A percentile compares a stretch with the other conserved stretches of the same genome.
Evolutionary conservation across 2,888 invertebrate species (phyloP).

Genomic region (Chalcis sispes): DNA sequence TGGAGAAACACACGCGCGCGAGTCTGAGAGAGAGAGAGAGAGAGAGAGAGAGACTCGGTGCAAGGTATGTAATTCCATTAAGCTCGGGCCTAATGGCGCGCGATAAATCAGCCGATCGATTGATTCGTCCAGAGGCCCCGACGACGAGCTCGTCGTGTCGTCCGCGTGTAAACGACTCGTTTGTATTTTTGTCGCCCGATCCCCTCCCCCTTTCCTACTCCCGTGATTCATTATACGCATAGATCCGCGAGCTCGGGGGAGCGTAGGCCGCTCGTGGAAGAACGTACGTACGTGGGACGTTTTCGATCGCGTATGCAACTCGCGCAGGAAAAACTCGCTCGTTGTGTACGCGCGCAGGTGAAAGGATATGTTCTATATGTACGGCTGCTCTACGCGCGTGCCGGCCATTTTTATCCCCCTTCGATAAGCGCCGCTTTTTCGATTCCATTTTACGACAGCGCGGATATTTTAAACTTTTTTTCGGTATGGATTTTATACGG

Average conservation of each 20-base stretch:
- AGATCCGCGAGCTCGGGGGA: too few relatives aligned
- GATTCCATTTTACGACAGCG: too few relatives aligned
- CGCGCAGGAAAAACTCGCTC: too few relatives aligned
- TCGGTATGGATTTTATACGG: too few relatives aligned
- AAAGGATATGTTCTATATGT: slow-evolving; percentile 4
- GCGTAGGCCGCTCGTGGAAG: background rate
- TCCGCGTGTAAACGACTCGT: slow-evolving; percentile 6
- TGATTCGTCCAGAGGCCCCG: slow-evolving; percentile 23
- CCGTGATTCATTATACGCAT: slow-evolving; percentile 41
- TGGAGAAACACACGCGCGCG: background rate
- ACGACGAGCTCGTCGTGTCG: background rate
- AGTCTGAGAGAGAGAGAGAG: too few relatives aligned
- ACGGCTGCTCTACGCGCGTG: too few relatives aligned
- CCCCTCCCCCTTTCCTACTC: too few relatives aligned
- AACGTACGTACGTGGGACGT: background rate
- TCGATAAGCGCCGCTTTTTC: too few relatives aligned
- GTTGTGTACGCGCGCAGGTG: background rate
- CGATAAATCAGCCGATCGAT: slow-evolving; percentile 46
- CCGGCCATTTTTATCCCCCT: too few relatives aligned
- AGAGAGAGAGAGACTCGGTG: too few relatives aligned
- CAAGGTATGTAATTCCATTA: slow-evolving; percentile 20
- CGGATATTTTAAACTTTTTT: too few relatives aligned
- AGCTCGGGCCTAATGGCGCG: slow-evolving; percentile 23
- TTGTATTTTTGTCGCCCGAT: slow-evolving; percentile 38
- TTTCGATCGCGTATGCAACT: too few relatives aligned